A percentile compares a stretch with the other conserved stretches of the same genome.
Conservation (phyloP, 2,797 vertebrate genomes). For the Propithecus perrieri region DNA sequence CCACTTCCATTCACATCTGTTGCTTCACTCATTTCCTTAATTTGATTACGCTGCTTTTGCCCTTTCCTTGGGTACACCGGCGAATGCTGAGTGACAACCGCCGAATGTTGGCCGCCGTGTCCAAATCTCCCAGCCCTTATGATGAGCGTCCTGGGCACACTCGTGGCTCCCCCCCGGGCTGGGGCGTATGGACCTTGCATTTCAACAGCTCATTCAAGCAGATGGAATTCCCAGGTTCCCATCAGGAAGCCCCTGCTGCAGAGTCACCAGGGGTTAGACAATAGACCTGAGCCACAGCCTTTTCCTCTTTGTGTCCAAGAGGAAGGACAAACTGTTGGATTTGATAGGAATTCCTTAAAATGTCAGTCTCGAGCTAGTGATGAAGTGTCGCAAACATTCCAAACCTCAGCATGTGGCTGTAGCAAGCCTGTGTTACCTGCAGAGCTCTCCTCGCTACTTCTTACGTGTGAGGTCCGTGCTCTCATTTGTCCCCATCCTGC, state of each 20-base stretch:
- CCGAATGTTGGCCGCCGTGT: accelerated
- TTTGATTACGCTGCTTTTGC: neutral
- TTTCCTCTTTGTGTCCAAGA: neutral
- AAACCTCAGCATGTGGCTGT: accelerated
- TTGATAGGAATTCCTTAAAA: neutral
- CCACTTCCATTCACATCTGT: neutral
- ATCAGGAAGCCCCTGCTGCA: accelerated
- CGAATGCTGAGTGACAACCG: neutral
- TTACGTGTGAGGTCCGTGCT: accelerated
- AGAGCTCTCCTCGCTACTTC: accelerated
- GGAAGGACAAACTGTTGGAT: neutral
- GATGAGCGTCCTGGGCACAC: neutral
- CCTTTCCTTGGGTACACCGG: neutral
- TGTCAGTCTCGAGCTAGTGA: neutral
- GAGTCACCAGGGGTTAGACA: accelerated
- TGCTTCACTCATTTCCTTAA: neutral
- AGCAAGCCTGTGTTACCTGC: accelerated
- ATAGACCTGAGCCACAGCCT: neutral
- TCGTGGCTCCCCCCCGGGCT: neutral
- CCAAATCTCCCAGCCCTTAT: neutral
- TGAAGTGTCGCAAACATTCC: accelerated
- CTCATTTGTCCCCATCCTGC: neutral
- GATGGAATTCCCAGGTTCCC: neutral
- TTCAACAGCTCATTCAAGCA: neutral
- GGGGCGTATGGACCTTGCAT: neutral